Evolutionary conservation across 2,797 vertebrate species (phyloP).

Genomic region (Ctenopoma multispine): DNA sequence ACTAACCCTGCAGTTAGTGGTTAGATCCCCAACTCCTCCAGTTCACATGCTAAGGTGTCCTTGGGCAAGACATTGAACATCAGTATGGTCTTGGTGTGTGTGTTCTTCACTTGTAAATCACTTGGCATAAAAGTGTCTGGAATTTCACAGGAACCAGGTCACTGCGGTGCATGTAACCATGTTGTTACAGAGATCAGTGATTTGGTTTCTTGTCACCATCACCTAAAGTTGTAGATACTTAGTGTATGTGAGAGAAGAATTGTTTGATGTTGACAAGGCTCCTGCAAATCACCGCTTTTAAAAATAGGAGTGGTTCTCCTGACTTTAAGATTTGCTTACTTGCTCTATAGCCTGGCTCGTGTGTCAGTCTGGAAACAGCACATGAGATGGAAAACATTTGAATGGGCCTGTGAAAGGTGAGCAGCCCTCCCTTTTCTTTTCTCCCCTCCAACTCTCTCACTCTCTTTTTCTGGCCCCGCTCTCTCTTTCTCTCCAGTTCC

Average conservation of each 20-base stretch:
- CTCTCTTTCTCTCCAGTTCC: constrained; percentile 5
- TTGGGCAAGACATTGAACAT: too few relatives aligned
- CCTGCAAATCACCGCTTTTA: constrained; percentile 38
- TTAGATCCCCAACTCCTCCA: too few relatives aligned
- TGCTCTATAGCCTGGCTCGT: constrained; percentile 19
- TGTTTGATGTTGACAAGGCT: constrained; percentile 14
- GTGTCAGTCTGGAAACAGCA: constrained; percentile 66
- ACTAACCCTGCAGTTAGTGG: too few relatives aligned
- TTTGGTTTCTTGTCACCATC: not conserved
- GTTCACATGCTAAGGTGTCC: too few relatives aligned
- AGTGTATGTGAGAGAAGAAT: not conserved
- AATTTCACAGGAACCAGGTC: too few relatives aligned
- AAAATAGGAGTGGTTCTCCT: constrained; percentile 45
- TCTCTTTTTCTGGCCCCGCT: not conserved
- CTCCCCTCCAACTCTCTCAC: constrained; percentile 11
- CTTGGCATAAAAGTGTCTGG: too few relatives aligned
- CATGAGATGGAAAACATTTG: constrained; percentile 76
- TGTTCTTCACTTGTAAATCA: too few relatives aligned
- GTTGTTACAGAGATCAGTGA: not conserved
- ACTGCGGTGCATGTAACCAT: too few relatives aligned
- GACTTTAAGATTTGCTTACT: constrained; percentile 44
- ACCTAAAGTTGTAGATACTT: not conserved
- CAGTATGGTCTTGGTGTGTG: too few relatives aligned
- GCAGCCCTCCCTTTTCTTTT: constrained; percentile 42
- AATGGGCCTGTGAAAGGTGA: constrained; percentile 71